These are phyloP conservation scores for Drosophila affinis DNA, from an alignment of 2,888 invertebrate genomes.

Conservation along the genomic window DNA sequence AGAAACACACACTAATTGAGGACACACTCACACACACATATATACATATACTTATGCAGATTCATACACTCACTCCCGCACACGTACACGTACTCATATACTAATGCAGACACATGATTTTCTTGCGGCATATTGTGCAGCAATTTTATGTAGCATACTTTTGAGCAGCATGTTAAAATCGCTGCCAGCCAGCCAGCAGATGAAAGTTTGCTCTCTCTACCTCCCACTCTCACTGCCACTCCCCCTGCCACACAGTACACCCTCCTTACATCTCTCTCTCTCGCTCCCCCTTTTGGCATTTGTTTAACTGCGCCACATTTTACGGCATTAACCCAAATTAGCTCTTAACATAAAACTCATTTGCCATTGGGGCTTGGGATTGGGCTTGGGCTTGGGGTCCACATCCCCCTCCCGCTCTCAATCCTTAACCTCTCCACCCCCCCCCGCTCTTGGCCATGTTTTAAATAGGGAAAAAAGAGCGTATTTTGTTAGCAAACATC, in stretches of 20 bases:
- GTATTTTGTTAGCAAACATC: slow-evolving; percentile 21
- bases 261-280: not conserved
- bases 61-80: slow-evolving; percentile 16
- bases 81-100: slow-evolving; percentile 10
- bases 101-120: slow-evolving; percentile 27
- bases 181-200: slow-evolving; percentile 45
- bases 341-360: slow-evolving; percentile 77
- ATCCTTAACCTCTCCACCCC: too few species aligned
- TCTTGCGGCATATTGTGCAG: slow-evolving; percentile 67
- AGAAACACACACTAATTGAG: slow-evolving; percentile 38
- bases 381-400: slow-evolving; percentile 4
- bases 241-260: not conserved
- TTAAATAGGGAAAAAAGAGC: slow-evolving; percentile 31
- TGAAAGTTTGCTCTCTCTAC: slow-evolving; percentile 26
- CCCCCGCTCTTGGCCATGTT: not conserved
- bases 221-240: slow-evolving; percentile 1
- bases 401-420: slow-evolving; percentile 5
- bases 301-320: slow-evolving; percentile 75
- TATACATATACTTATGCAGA: too few species aligned
- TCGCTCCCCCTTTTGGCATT: slow-evolving; percentile 44
- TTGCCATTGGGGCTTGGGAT: slow-evolving; percentile 43
- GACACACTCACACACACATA: slow-evolving; percentile 9
- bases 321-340: slow-evolving; percentile 75
- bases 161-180: slow-evolving; percentile 58
- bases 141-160: slow-evolving; percentile 73